Conservation (phyloP, 2,797 vertebrate genomes). For the Austrolebias charrua region DNA sequence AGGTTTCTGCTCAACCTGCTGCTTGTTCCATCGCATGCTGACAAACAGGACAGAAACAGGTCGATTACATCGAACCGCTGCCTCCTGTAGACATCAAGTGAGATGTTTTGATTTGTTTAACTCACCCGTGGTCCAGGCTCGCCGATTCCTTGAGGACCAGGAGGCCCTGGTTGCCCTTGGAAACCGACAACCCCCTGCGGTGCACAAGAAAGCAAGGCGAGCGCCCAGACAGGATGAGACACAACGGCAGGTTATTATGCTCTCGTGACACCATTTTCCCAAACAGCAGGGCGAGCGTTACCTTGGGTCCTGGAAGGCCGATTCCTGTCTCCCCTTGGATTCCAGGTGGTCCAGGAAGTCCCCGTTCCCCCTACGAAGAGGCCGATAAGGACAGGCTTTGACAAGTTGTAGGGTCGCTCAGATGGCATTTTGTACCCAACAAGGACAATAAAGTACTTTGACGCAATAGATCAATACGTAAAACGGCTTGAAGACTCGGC, state of each 20-base stretch:
- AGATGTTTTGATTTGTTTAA: slow-evolving; percentile 16
- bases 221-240: slow-evolving; percentile 14
- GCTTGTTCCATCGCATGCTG: not conserved
- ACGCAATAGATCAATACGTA: not conserved
- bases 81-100: not conserved
- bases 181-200: slow-evolving; percentile 83
- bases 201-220: slow-evolving; percentile 18
- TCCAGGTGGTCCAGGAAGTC: slow-evolving; percentile 85
- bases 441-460: not conserved
- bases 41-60: not conserved
- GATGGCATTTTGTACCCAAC: not conserved
- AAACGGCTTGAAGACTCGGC: not conserved
- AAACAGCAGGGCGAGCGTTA: slow-evolving; percentile 57
- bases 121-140: slow-evolving; percentile 85
- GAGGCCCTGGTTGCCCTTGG: slow-evolving; percentile 82
- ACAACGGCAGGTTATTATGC: slow-evolving; percentile 16
- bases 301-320: slow-evolving; percentile 88
- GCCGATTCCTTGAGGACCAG: slow-evolving; percentile 83
- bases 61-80: not conserved
- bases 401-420: not conserved
- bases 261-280: slow-evolving; percentile 33
- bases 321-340: slow-evolving; percentile 88
- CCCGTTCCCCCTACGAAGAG: slow-evolving; percentile 86
- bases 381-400: slow-evolving; percentile 25
- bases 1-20: not conserved